Evolutionary conservation across 2,113 vertebrate genomes (phyloP), one percentile per base, ranked within the genome.

Genomic region (Ceyx melanurus): DNA sequence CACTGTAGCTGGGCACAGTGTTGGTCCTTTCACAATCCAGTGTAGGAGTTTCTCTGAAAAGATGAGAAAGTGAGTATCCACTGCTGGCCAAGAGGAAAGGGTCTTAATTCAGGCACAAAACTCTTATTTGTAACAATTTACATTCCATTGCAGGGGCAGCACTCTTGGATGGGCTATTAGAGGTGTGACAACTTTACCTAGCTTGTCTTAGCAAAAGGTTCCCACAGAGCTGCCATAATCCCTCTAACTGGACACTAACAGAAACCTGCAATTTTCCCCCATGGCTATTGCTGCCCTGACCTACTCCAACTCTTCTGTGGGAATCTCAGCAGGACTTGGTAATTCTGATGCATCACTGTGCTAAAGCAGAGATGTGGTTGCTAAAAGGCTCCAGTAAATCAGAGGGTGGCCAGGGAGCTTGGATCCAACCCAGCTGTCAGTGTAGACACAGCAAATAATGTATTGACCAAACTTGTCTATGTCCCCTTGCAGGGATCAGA

Each of bases 401-500:
- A 65, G 67, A 85, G n/a, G 37, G 71, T 89, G 71, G 62, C 66
- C 26, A 31, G 15, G 48, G 58, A 67, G 15, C 54, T 87, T 93
- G 89, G 77, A 85, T 92, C 50, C 46, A 70, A 48, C 57, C 91
- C 84, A 91, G 26, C 54, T 79, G 50, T 76, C 87, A 68, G 26
- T 22, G 71, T 53, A 85, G 81, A 42, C 45, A 42, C 28, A 87
- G 58, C 10, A 73, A 91, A 91, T 92, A 70, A 76, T 73, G 71
- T 37, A 82, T 76, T 82, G 71, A 75, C 45, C 5, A 1, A 82
- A 92, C 78, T 82, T 79, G 54, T n/a, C 78, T 51, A 1, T 16
- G 56, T 85, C 64, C 60, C 75, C 82, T 92, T 56, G 75, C 75
- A 82, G 60, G 60, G 75, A 88, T 88, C 79, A 86, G 60, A 88